Evolutionary conservation across 1,140 invertebrate species (phyloP), one percentile per base, ranked within the genome.

Genomic region (Hyposmocoma kahamanoa): DNA sequence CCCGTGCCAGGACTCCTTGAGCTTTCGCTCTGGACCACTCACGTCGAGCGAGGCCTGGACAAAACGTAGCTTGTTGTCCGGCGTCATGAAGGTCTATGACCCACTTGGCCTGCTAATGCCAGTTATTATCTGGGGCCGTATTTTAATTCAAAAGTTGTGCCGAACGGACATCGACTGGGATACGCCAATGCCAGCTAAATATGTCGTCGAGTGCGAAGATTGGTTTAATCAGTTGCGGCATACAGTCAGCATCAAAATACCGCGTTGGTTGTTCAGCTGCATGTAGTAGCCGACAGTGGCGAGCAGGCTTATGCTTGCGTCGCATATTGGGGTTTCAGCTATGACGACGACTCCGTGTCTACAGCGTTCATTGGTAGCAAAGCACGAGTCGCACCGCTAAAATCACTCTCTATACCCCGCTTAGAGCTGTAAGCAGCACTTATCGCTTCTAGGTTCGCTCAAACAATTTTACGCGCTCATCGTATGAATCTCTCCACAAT

Each of bases 91-190:
- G 17, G 48, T 73, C 6, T 76, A 54, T 36, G 72, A 74, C 49
- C 73, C 65, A 3, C 15, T 74, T 11, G 67, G 66, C 2, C 52
- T 71, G 6, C 9, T 73, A 2, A 48, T 38, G 1, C 63, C 70
- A 8, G 47, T 72, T 6, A 57, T 57, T 18, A 47, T 74, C 1
- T 46, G 39, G 21, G 50, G 46, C 8, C 58, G 67, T 26, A 50
- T 65, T 24, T 34, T 67, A 13, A 43, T 72, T 32, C 61, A 70
- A 47, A 22, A 50, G 41, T 36, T 57, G 19, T 72, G 65, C 62
- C 36, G 53, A 46, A 24, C 22, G 20, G 55, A 47, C n/a, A 18
- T 68, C 4, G 26, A 47, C 24, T 74, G 67, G 54, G 62, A 71
- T 48, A 39, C 55, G n/a, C 10, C 22, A n/a, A 13, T 59, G 24